phyloP scores from a whole-genome alignment of 2,113 vertebrate species.

The Catagonus wagneri region DNA sequence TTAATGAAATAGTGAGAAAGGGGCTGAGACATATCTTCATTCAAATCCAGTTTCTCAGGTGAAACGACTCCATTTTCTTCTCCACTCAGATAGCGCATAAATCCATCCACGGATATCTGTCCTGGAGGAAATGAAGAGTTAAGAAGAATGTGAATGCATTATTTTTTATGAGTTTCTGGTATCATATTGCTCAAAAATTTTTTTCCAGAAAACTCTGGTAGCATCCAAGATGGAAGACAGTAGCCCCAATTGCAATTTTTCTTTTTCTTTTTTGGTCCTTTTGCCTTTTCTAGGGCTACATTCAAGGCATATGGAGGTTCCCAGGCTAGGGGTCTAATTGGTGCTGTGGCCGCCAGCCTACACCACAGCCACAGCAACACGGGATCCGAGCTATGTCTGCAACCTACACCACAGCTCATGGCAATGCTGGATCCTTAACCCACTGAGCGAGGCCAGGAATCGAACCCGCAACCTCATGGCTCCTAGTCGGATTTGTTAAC shows the following conservation, averaged over 20 bases:
- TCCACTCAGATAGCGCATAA: slow-evolving; percentile 94
- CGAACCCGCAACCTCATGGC: too few relatives aligned
- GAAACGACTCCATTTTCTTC: slow-evolving; percentile 98
- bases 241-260: not conserved
- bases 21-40: slow-evolving; percentile 98
- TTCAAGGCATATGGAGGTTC: too few relatives aligned
- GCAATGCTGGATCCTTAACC: too few relatives aligned
- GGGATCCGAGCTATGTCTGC: too few relatives aligned
- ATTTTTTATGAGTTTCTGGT: not conserved
- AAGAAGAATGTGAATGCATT: slow-evolving; percentile 51
- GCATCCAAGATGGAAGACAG: not conserved
- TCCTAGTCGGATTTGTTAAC: too few relatives aligned
- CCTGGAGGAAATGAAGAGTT: slow-evolving; percentile 88
- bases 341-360: too few relatives aligned
- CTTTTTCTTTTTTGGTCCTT: too few relatives aligned
- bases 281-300: too few relatives aligned
- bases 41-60: slow-evolving; percentile 98
- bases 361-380: too few relatives aligned
- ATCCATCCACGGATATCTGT: slow-evolving; percentile 98
- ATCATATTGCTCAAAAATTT: not conserved
- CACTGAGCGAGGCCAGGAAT: too few relatives aligned
- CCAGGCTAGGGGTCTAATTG: too few relatives aligned
- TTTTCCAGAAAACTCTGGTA: not conserved
- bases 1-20: slow-evolving; percentile 99
- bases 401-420: too few relatives aligned